Evolutionary conservation across 2,888 invertebrate species (phyloP).

Genomic region (Theodoxus fluviatilis): DNA sequence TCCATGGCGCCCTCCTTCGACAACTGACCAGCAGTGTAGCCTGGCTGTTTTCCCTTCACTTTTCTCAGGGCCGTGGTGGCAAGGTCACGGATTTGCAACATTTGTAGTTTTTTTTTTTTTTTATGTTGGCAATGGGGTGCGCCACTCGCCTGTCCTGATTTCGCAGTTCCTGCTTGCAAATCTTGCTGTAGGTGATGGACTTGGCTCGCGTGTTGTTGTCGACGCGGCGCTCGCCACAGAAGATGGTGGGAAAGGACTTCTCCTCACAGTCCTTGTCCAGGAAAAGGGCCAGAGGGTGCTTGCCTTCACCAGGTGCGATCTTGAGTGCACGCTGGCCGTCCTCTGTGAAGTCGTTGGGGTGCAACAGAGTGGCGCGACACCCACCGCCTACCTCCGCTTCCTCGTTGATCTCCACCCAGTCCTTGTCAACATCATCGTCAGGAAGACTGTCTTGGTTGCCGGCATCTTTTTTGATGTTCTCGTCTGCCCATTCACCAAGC

Average conservation of each 20-base stretch:
- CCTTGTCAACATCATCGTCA: conserved; percentile 8
- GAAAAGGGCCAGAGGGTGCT: conserved; percentile 1
- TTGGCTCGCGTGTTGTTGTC: background rate
- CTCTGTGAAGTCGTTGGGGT: conserved; percentile 1
- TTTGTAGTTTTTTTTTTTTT: conserved; percentile 10
- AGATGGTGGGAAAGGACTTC: too few relatives aligned
- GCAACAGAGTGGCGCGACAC: background rate
- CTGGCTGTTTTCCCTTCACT: background rate
- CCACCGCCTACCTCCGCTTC: background rate
- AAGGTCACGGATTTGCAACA: conserved; percentile 5
- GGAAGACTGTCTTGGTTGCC: background rate
- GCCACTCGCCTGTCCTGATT: conserved; percentile 12
- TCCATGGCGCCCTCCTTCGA: background rate
- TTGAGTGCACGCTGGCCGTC: background rate
- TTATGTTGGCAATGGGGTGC: background rate
- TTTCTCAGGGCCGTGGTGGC: background rate
- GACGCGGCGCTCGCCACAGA: background rate
- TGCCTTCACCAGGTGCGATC: conserved; percentile 5
- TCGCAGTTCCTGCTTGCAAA: conserved; percentile 2
- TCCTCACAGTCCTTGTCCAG: conserved; percentile 14
- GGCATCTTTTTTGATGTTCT: background rate
- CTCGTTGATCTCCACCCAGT: background rate
- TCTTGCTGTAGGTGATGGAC: background rate
- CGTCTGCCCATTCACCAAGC: too few relatives aligned
- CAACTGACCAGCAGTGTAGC: background rate